Evolutionary conservation across 2,888 invertebrate species (phyloP).

Genomic region (Ryuthela nishihirai): DNA sequence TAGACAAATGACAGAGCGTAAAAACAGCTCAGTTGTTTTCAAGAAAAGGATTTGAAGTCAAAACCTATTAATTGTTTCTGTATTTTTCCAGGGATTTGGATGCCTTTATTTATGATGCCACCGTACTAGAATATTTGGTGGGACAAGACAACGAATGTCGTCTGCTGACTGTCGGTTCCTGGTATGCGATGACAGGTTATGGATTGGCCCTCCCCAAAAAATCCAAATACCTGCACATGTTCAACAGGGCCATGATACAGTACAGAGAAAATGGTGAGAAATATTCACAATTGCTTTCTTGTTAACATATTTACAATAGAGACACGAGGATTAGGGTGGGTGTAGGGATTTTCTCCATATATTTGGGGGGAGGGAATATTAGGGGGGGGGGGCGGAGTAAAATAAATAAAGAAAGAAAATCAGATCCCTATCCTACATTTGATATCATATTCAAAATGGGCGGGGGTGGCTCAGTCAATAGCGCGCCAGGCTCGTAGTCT

Average conservation of each 20-base stretch:
- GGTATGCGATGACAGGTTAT: constrained; percentile 99
- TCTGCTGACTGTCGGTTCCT: constrained; percentile 63
- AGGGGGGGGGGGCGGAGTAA: no score
- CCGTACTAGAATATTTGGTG: constrained; percentile 93
- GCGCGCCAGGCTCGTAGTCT: no score
- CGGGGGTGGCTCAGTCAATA: no score
- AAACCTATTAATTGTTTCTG: background rate
- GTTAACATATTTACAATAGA: background rate
- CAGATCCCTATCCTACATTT: no score
- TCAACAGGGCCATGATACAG: constrained; percentile 82
- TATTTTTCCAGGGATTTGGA: constrained; percentile 68
- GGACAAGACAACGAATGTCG: constrained; percentile 90
- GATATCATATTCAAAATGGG: no score
- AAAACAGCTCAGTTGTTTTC: no score
- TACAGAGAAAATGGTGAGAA: constrained; percentile 75
- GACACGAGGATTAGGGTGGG: no score
- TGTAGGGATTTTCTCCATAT: no score
- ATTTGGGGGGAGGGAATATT: no score
- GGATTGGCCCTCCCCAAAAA: constrained; percentile 94
- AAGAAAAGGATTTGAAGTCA: no score
- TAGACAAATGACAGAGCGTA: no score
- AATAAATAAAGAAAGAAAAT: no score
- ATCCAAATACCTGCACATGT: constrained; percentile 88
- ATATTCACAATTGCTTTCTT: background rate
- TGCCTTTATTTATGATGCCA: constrained; percentile 98